phyloP scores from a whole-genome alignment of 2,113 vertebrate species.

The Psammodynastes pulverulentus region DNA sequence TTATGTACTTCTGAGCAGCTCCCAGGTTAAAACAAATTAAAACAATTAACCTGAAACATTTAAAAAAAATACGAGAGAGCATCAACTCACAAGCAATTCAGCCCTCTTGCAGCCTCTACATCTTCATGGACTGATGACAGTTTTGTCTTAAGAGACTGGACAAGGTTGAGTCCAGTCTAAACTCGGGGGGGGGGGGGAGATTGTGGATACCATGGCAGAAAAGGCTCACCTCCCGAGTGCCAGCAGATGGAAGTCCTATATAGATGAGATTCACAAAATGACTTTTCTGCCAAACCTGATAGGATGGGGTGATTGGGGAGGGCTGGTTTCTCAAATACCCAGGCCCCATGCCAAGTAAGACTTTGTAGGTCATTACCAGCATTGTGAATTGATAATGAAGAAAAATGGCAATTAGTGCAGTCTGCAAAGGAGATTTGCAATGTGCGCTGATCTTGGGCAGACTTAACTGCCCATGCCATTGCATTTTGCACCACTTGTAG shows the following conservation, averaged over 20 bases:
- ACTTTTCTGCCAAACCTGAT: neutral
- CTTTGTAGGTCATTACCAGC: neutral
- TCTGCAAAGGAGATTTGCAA: neutral
- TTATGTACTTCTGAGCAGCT: neutral
- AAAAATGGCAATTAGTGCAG: neutral
- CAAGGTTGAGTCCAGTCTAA: neutral
- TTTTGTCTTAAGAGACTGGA: neutral
- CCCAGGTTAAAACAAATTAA: neutral
- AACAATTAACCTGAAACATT: neutral
- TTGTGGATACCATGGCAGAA: neutral
- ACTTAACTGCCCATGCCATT: too few relatives aligned
- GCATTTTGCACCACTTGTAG: too few relatives aligned
- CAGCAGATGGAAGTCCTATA: neutral
- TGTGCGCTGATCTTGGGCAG: too few relatives aligned
- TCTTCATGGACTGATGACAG: neutral
- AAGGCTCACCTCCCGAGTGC: neutral
- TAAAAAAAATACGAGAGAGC: neutral
- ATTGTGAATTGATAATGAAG: neutral
- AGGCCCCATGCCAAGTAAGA: neutral
- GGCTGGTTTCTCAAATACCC: neutral
- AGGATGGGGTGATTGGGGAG: neutral
- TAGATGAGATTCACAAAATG: neutral
- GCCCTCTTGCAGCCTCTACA: neutral
- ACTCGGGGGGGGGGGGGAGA: too few relatives aligned
- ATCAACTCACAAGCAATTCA: neutral